Percentiles rank a stretch among this genome's conserved stretches.
phyloP scores from a whole-genome alignment of 2,797 vertebrate species.

The Pteronotus mesoamericanus region DNA sequence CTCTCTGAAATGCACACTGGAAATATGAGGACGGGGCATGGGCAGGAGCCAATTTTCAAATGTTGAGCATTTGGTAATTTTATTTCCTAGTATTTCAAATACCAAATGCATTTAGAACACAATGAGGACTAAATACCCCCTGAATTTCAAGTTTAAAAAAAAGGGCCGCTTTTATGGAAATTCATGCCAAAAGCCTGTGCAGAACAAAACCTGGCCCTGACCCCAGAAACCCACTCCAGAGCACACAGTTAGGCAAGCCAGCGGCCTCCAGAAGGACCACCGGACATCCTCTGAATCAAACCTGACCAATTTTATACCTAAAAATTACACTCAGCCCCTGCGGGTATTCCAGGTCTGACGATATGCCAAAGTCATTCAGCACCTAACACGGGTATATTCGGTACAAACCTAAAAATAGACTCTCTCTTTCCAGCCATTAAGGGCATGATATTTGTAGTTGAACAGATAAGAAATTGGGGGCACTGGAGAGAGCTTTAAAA shows the following conservation, averaged over 20 bases:
- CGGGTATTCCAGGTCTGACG: background rate
- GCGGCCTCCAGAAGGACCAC: background rate
- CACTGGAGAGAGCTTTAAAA: slow-evolving; percentile 34
- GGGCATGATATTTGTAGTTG: slow-evolving; percentile 42
- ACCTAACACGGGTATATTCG: slow-evolving; percentile 31
- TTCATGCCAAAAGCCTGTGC: background rate
- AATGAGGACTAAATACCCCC: slow-evolving; percentile 52
- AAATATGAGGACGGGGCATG: background rate
- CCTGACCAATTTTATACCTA: slow-evolving; percentile 46
- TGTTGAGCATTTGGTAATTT: slow-evolving; percentile 54
- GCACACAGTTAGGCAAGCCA: background rate
- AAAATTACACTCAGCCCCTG: slow-evolving; percentile 48
- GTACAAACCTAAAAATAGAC: slow-evolving; percentile 58
- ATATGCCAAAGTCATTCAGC: background rate
- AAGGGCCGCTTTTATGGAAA: slow-evolving; percentile 30
- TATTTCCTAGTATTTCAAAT: slow-evolving; percentile 59
- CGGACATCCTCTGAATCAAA: background rate
- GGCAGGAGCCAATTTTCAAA: slow-evolving; percentile 54
- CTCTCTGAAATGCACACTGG: background rate
- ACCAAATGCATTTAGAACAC: slow-evolving; percentile 45
- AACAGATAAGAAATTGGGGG: slow-evolving; percentile 45
- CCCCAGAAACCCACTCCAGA: background rate
- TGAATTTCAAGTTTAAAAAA: slow-evolving; percentile 1
- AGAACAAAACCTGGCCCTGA: slow-evolving; percentile 10
- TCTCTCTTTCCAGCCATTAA: slow-evolving; percentile 14